Conservation (phyloP, 92 coral and sea anemone species). For the Blastomussa wellsi region DNA sequence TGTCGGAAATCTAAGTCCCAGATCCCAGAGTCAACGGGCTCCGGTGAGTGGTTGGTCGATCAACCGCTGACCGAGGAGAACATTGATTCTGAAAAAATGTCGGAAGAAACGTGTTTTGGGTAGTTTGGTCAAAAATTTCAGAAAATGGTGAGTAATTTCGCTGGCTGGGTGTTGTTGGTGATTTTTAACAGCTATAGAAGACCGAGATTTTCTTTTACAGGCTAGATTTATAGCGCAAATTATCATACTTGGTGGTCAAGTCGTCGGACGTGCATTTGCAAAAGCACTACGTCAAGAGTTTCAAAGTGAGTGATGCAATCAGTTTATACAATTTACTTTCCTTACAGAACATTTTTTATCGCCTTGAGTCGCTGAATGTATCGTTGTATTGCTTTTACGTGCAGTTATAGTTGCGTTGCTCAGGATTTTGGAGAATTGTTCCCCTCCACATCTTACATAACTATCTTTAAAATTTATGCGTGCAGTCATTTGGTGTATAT, state of each 20-base stretch:
- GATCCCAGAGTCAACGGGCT: too few species aligned
- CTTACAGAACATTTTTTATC: background rate
- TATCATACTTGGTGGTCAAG: conserved; percentile 95
- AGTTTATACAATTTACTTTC: background rate
- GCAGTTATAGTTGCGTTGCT: background rate
- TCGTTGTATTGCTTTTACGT: background rate
- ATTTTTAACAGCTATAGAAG: background rate
- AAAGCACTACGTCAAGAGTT: conserved; percentile 98
- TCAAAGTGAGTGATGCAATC: conserved; percentile 84
- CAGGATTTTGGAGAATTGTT: background rate
- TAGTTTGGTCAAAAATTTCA: background rate
- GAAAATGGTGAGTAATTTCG: conserved; percentile 26
- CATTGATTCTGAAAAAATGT: too few species aligned
- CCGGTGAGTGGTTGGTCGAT: too few species aligned
- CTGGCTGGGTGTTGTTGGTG: background rate
- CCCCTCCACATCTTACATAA: too few species aligned
- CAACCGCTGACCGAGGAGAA: too few species aligned
- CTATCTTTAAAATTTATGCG: too few species aligned
- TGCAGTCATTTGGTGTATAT: too few species aligned
- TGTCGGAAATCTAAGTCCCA: too few species aligned
- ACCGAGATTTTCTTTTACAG: conserved; percentile 27
- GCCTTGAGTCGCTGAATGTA: background rate
- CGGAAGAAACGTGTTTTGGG: conserved; percentile 18
- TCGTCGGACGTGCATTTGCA: conserved; percentile 92
- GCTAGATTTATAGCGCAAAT: conserved; percentile 97